A percentile compares a stretch with the other conserved stretches of the same genome.
Evolutionary conservation across 2,113 vertebrate species (phyloP).

Genomic region (Chaetodon auriga): DNA sequence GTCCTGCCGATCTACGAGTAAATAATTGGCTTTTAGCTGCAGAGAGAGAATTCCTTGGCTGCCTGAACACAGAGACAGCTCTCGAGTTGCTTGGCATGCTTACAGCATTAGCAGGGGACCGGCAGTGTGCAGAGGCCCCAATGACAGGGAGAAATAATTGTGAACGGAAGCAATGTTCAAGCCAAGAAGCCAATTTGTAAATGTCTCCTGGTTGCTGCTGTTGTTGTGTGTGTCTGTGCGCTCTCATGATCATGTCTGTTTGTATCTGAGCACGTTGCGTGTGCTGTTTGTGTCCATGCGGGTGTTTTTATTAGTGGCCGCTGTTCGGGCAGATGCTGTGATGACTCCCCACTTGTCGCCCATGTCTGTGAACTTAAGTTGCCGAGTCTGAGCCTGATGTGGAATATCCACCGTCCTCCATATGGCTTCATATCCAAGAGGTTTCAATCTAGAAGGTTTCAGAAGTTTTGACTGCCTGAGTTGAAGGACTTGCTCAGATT

Average conservation of each 20-base stretch:
- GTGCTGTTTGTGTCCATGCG: slow-evolving; percentile 3
- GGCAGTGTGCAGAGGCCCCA: slow-evolving; percentile 77
- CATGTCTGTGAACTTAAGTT: slow-evolving; percentile 34
- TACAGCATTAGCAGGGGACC: slow-evolving; percentile 78
- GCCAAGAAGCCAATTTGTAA: slow-evolving; percentile 85
- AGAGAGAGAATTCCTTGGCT: slow-evolving; percentile 76
- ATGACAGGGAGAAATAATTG: slow-evolving; percentile 84
- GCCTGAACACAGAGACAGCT: slow-evolving; percentile 69
- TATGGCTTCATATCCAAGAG: no score
- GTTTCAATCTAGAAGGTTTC: no score
- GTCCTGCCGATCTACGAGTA: slow-evolving; percentile 72
- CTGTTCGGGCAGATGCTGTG: slow-evolving; percentile 38
- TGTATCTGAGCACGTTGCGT: slow-evolving; percentile 6
- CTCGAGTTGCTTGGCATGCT: slow-evolving; percentile 77
- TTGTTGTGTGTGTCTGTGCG: slow-evolving; percentile 40
- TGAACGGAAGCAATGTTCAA: slow-evolving; percentile 80
- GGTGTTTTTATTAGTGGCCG: slow-evolving; percentile 40
- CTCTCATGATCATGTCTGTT: slow-evolving; percentile 27
- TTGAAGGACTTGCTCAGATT: no score
- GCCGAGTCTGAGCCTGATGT: not conserved
- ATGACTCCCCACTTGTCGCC: slow-evolving; percentile 29
- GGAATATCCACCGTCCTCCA: no score
- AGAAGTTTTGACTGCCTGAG: no score
- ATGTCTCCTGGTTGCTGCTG: slow-evolving; percentile 71
- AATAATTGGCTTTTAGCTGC: slow-evolving; percentile 79